Evolutionary conservation across 2,797 vertebrate genomes (phyloP).

Genomic region (Rhynchotus rufescens): DNA sequence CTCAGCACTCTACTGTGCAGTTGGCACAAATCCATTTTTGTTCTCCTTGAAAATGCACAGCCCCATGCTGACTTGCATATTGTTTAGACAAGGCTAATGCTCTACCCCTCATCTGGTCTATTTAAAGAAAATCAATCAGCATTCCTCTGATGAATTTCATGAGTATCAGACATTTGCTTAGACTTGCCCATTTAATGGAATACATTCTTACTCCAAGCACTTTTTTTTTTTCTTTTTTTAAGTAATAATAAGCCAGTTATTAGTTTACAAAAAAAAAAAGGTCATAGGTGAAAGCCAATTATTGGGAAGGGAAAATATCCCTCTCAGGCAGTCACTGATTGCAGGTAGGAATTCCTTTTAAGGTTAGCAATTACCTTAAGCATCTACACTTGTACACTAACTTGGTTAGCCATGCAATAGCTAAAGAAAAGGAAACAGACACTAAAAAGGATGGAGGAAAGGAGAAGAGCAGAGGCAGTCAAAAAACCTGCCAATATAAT

Average conservation of each 20-base stretch:
- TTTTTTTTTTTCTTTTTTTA: neutral
- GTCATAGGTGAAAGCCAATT: constrained; percentile 25
- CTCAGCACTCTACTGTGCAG: neutral
- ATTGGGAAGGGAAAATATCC: neutral
- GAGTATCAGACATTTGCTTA: neutral
- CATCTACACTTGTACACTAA: neutral
- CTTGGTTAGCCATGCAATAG: neutral
- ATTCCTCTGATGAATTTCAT: constrained; percentile 59
- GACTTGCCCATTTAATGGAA: constrained; percentile 50
- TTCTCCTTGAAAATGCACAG: constrained; percentile 1
- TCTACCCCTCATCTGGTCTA: neutral
- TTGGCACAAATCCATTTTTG: constrained; percentile 30
- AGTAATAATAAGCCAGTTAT: neutral
- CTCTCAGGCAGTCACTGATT: neutral
- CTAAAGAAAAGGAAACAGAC: constrained; percentile 24
- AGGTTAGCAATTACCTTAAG: constrained; percentile 6
- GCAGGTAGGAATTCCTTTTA: constrained; percentile 45
- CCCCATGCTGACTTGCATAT: constrained; percentile 33
- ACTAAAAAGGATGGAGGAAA: neutral
- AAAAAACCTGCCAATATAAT: neutral
- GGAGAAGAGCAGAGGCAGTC: neutral
- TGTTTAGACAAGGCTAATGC: constrained; percentile 37
- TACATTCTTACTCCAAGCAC: constrained; percentile 26
- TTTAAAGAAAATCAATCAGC: constrained; percentile 63
- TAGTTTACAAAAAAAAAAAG: neutral